Percentiles rank a stretch among this genome's conserved stretches.
These are phyloP conservation scores for Echinops telfairi DNA, from an alignment of 2,113 vertebrate species.

Conservation along the genomic window DNA sequence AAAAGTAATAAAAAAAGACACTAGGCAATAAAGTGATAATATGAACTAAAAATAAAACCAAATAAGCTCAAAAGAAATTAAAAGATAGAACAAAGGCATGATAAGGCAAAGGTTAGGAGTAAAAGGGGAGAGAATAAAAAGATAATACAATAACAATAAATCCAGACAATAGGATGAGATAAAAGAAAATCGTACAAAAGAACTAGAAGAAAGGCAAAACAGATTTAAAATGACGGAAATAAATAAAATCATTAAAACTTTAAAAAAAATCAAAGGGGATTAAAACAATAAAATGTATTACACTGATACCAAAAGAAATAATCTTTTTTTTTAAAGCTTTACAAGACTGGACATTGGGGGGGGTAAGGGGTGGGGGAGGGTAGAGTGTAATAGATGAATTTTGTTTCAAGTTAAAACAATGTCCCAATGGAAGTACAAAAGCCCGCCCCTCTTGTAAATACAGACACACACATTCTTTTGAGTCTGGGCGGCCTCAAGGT, in stretches of 20 bases:
- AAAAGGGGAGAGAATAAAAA: slow-evolving; percentile 64
- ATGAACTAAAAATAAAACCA: slow-evolving; percentile 72
- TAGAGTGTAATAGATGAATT: slow-evolving; percentile 1
- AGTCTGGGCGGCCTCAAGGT: no score
- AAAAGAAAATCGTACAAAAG: slow-evolving; percentile 69
- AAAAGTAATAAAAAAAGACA: neutral
- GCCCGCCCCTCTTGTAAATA: neutral
- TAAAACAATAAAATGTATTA: slow-evolving; percentile 75
- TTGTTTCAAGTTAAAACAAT: slow-evolving; percentile 20
- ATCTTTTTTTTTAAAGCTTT: slow-evolving; percentile 18
- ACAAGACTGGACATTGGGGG: neutral
- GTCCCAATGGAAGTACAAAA: neutral
- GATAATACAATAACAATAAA: slow-evolving; percentile 77
- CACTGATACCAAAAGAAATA: slow-evolving; percentile 58
- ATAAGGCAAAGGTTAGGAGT: slow-evolving; percentile 74
- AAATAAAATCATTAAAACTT: slow-evolving; percentile 77
- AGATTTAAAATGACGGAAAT: slow-evolving; percentile 74
- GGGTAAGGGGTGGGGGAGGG: neutral
- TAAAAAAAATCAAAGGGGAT: slow-evolving; percentile 67
- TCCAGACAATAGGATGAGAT: slow-evolving; percentile 73
- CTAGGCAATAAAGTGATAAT: slow-evolving; percentile 60
- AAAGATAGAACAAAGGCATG: slow-evolving; percentile 72
- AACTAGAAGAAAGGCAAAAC: slow-evolving; percentile 69
- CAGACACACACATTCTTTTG: neutral
- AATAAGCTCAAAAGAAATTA: slow-evolving; percentile 74